These are phyloP conservation scores for Cyprinella venusta DNA, from an alignment of 2,797 vertebrate species.

Conservation along the genomic window DNA sequence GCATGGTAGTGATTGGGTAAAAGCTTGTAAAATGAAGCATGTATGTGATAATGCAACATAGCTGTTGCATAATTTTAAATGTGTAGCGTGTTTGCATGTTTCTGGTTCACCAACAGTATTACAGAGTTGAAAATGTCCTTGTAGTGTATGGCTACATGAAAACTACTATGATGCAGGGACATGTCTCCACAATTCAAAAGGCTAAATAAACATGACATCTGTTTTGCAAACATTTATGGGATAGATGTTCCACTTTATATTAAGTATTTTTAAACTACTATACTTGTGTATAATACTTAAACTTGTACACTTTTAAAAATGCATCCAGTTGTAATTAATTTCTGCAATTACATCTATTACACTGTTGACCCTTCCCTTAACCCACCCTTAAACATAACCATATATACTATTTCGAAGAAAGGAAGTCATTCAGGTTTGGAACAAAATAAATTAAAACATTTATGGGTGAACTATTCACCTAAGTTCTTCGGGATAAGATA, in stretches of 20 bases:
- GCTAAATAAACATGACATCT: not conserved
- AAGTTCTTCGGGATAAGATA: not conserved
- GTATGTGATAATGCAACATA: constrained; percentile 1
- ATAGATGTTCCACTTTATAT: not conserved
- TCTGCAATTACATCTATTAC: not conserved
- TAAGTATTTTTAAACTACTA: not conserved
- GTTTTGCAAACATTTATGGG: too few species aligned
- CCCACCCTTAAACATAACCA: not conserved
- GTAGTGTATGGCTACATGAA: not conserved
- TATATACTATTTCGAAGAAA: not conserved
- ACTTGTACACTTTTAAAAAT: not conserved
- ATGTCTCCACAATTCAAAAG: constrained; percentile 2
- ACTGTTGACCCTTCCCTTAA: not conserved
- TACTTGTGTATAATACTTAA: too few species aligned
- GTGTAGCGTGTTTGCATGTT: not conserved
- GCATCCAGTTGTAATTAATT: too few species aligned
- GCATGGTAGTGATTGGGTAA: constrained; percentile 15
- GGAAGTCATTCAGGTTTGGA: not conserved
- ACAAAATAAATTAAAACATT: not conserved
- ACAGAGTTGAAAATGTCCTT: not conserved
- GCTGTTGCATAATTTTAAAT: not conserved
- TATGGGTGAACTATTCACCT: not conserved
- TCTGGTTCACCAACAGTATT: not conserved
- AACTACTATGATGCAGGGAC: not conserved
- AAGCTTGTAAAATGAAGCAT: constrained; percentile 33